Evolutionary conservation across 2,113 vertebrate genomes (phyloP).

Genomic region (Leptodactylus fuscus): DNA sequence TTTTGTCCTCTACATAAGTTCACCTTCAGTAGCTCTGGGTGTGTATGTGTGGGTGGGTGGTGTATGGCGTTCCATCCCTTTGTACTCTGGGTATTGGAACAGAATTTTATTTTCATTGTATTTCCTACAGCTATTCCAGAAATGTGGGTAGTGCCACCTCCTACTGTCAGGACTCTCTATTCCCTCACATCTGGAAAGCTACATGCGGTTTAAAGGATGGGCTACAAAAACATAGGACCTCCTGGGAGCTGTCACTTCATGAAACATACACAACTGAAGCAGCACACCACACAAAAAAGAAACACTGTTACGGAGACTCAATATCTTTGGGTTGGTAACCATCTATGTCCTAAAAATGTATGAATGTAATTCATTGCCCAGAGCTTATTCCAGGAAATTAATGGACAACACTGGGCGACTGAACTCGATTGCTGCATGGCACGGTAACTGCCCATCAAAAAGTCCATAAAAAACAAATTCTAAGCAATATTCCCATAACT

Average conservation of each 20-base stretch:
- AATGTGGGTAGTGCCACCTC: not conserved
- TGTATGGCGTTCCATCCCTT: not conserved
- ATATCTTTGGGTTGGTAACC: not conserved
- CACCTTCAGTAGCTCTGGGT: conserved; percentile 3
- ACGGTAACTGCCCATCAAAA: too few species aligned
- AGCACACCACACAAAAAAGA: too few species aligned
- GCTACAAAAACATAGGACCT: not conserved
- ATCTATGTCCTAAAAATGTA: not conserved
- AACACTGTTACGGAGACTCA: too few species aligned
- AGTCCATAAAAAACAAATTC: not conserved
- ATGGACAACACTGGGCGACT: not conserved
- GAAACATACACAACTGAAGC: not conserved
- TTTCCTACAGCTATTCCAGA: not conserved
- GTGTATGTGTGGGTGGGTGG: not conserved
- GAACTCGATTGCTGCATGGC: not conserved
- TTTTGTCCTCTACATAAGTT: not conserved
- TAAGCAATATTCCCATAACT: not conserved
- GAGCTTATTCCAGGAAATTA: not conserved
- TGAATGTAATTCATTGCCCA: not conserved
- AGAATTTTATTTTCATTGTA: not conserved
- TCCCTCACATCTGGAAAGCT: not conserved
- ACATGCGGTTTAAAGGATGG: not conserved
- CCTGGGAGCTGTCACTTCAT: not conserved
- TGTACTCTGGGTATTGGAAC: not conserved
- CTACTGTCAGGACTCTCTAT: not conserved